Evolutionary conservation across 2,888 invertebrate genomes (phyloP).

Genomic region (Campoplex capitator): DNA sequence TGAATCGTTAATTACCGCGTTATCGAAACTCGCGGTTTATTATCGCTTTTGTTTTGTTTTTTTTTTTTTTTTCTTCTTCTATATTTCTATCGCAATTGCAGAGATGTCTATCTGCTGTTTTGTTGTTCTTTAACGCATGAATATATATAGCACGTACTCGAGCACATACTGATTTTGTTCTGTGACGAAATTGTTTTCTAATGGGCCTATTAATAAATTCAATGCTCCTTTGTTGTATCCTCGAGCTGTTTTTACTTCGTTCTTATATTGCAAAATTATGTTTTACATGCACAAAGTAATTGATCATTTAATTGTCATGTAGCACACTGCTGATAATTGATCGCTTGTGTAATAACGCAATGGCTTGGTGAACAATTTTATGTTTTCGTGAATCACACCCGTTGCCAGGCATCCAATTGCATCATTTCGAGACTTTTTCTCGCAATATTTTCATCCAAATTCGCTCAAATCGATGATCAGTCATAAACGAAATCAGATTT

Average conservation of each 20-base stretch:
- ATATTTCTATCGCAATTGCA: slow-evolving; percentile 29
- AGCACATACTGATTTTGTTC: slow-evolving; percentile 19
- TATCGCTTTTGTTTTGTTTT: slow-evolving; percentile 46
- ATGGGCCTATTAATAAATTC: slow-evolving; percentile 31
- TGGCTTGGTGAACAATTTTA: neutral
- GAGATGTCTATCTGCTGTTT: slow-evolving; percentile 63
- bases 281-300: slow-evolving; percentile 15
- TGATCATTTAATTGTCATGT: slow-evolving; percentile 20
- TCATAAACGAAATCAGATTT: neutral
- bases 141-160: slow-evolving; percentile 24
- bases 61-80: neutral
- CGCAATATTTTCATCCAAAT: neutral
- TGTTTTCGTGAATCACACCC: neutral
- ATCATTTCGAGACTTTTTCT: neutral
- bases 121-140: slow-evolving; percentile 19
- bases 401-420: neutral
- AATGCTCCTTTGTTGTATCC: slow-evolving; percentile 26
- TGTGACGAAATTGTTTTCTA: slow-evolving; percentile 46
- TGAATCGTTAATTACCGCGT: slow-evolving; percentile 77
- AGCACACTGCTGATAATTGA: neutral
- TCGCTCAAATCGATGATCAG: neutral
- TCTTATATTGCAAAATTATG: slow-evolving; percentile 15
- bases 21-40: slow-evolving; percentile 59
- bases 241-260: slow-evolving; percentile 4
- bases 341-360: neutral